These are phyloP conservation scores for Coregonus clupeaformis DNA, from an alignment of 2,113 vertebrate genomes.

Conservation along the genomic window DNA sequence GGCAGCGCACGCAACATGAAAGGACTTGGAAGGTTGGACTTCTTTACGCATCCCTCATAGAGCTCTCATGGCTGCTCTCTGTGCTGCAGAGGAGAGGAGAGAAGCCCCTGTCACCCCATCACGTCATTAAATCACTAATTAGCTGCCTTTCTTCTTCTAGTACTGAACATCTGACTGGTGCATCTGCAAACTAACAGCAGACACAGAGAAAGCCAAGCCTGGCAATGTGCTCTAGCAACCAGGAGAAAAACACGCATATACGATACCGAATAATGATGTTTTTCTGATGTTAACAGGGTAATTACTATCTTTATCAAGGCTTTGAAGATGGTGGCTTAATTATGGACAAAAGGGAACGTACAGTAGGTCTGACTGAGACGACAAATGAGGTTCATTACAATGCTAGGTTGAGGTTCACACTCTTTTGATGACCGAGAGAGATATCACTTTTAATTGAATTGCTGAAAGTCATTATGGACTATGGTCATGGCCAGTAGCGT, in stretches of 20 bases:
- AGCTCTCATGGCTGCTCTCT: not conserved
- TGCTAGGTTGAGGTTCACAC: not conserved
- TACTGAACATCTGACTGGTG: not conserved
- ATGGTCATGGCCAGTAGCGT: not conserved
- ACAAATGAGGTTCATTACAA: too few species aligned
- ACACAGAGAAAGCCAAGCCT: not conserved
- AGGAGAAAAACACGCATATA: not conserved
- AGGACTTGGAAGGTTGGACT: not conserved
- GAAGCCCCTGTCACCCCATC: not conserved
- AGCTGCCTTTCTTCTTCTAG: not conserved
- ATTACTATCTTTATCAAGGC: not conserved
- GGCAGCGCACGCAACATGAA: not conserved
- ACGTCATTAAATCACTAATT: conserved; percentile 3
- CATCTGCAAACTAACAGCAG: conserved; percentile 2
- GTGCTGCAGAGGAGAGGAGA: not conserved
- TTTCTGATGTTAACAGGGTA: too few species aligned
- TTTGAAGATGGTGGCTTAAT: not conserved
- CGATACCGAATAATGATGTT: not conserved
- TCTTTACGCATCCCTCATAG: not conserved
- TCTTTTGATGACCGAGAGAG: too few species aligned
- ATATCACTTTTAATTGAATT: not conserved
- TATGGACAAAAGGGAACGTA: too few species aligned
- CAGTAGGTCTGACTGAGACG: too few species aligned
- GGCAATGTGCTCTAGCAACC: not conserved
- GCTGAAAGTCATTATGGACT: not conserved